Percentiles rank a stretch among this genome's conserved stretches.
Evolutionary conservation across 2,888 invertebrate species (phyloP).

Genomic region (Tinea semifulvella): DNA sequence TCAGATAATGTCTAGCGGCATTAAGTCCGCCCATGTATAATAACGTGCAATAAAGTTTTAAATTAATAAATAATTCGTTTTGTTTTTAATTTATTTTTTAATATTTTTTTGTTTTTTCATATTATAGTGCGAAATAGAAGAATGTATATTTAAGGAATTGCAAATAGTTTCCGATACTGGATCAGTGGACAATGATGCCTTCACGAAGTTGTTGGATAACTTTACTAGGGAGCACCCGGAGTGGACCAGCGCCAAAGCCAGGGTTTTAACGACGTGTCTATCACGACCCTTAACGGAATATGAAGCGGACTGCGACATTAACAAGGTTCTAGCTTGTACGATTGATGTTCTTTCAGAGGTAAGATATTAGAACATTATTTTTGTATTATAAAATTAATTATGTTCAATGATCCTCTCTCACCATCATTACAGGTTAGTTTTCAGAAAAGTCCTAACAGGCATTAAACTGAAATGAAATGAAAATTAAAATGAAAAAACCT

Average conservation of each 20-base stretch:
- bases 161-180: constrained; percentile 33
- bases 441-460: too few relatives aligned
- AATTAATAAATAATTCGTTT: not conserved
- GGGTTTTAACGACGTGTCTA: constrained; percentile 44
- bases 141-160: constrained; percentile 42
- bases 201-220: constrained; percentile 39
- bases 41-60: too few relatives aligned
- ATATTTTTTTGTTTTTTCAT: not conserved
- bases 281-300: constrained; percentile 30
- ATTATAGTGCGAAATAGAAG: constrained; percentile 43
- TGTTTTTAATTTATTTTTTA: not conserved
- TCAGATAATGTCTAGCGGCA: too few relatives aligned
- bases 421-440: too few relatives aligned
- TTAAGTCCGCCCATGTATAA: too few relatives aligned
- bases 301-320: constrained; percentile 40
- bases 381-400: too few relatives aligned
- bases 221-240: constrained; percentile 31
- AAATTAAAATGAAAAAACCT: too few relatives aligned
- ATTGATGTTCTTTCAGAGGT: constrained; percentile 53
- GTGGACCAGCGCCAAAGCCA: constrained; percentile 41
- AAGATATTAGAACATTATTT: too few relatives aligned
- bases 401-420: too few relatives aligned
- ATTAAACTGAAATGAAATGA: too few relatives aligned
- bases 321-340: constrained; percentile 42
- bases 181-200: constrained; percentile 33